phyloP scores from a whole-genome alignment of 2,888 invertebrate species.

The Clivina fossor region DNA sequence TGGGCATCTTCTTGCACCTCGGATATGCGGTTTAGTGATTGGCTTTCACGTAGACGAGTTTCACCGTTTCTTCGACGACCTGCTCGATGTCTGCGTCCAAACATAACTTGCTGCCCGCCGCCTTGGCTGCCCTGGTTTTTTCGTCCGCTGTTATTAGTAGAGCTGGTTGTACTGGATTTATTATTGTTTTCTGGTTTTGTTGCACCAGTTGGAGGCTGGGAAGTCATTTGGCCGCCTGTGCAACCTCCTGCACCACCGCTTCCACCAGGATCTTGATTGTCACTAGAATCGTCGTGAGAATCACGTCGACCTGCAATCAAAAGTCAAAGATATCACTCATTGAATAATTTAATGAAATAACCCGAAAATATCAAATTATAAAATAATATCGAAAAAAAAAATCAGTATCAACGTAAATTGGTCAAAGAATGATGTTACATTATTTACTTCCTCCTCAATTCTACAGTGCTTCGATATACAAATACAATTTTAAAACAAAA shows the following conservation, averaged over 20 bases:
- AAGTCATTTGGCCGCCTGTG: slow-evolving; percentile 37
- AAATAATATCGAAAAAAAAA: no score
- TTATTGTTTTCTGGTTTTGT: slow-evolving; percentile 36
- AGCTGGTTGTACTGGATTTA: slow-evolving; percentile 25
- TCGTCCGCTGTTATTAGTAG: slow-evolving; percentile 46
- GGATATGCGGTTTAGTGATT: slow-evolving; percentile 81
- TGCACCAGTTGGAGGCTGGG: slow-evolving; percentile 28
- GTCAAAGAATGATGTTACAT: no score
- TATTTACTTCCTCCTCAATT: no score
- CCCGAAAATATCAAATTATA: no score
- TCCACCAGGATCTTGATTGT: slow-evolving; percentile 73
- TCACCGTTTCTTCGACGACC: slow-evolving; percentile 63
- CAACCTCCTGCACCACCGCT: slow-evolving; percentile 53
- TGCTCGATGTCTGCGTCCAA: slow-evolving; percentile 57
- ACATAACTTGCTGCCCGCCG: slow-evolving; percentile 49
- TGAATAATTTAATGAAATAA: no score
- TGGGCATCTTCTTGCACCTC: slow-evolving; percentile 77
- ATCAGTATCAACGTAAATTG: no score
- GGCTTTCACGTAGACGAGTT: slow-evolving; percentile 74
- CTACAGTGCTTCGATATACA: no score
- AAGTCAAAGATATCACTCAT: no score
- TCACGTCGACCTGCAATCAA: slow-evolving; percentile 71
- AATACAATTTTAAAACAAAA: no score
- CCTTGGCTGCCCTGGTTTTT: slow-evolving; percentile 48
- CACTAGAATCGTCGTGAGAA: slow-evolving; percentile 83